Evolutionary conservation across 1,140 invertebrate genomes (phyloP), one percentile per base, ranked within the genome.

Genomic region (Neodiprion lecontei): DNA sequence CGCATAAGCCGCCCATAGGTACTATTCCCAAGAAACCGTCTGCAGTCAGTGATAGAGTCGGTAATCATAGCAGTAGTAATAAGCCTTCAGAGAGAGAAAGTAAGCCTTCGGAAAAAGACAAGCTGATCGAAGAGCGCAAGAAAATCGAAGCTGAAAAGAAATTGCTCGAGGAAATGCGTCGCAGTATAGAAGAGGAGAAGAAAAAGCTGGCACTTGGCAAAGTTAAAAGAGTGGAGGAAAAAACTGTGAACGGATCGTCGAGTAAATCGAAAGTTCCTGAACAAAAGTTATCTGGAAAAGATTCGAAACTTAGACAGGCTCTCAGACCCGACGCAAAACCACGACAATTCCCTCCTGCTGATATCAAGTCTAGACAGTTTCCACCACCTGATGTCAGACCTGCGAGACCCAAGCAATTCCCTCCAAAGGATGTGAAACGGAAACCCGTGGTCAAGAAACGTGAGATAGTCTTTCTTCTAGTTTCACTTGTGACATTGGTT

Each of bases 371-470:
- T 9, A 89, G 86, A 74, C 88, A 90, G 74, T 90, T 90, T 77
- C 90, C 91, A 48, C 90, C 90, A 5, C 79, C 84, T 9, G 89
- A 92, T 81, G 77, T 88, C 1, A 86, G 75, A 71, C 73, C 75
- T 76, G 78, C 80, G 11, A 79, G 74, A 61, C 67, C 79, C 21
- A 73, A 77, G 0, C 82, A 82, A 80, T 69, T 77, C 65, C 75
- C 68, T 8, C 48, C 66, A 0, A 82, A 76, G 81, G 82, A 80
- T 86, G 81, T 84, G 10, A 89, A 81, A 67, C 82, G 77, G 73
- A 86, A 84, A 77, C 75, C 82, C 48, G 50, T 74, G 49, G 21
- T 75, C 1, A 80, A 84, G 50, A 90, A 87, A 85, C 81, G 87
- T 88, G 85, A 85, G 77, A 40, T 40, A 40, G 28, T 40, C 28